Conservation (phyloP, 2,113 vertebrate genomes). For the Seriola dumerili region DNA sequence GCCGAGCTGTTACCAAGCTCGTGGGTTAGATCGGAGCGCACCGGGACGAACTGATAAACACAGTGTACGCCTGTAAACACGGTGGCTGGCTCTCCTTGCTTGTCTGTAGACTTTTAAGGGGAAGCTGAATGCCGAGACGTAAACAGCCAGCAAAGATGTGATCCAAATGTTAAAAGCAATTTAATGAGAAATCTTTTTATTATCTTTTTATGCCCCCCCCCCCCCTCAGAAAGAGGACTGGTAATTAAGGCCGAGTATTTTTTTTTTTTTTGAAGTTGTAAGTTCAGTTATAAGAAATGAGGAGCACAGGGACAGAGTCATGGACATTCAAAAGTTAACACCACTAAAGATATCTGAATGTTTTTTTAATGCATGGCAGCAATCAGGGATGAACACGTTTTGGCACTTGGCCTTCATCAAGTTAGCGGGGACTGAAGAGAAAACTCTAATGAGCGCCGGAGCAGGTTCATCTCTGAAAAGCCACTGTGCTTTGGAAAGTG, state of each 20-base stretch:
- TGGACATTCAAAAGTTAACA: constrained; percentile 23
- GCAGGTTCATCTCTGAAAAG: constrained; percentile 15
- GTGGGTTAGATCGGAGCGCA: constrained; percentile 50
- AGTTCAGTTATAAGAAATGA: neutral
- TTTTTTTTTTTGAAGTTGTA: neutral
- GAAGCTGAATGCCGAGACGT: constrained; percentile 8
- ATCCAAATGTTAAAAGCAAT: constrained; percentile 38
- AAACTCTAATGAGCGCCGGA: constrained; percentile 26
- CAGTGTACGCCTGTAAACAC: constrained; percentile 49
- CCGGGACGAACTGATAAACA: constrained; percentile 52
- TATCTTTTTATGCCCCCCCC: constrained; percentile 9
- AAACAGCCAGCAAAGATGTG: constrained; percentile 38
- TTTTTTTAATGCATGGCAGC: constrained; percentile 31
- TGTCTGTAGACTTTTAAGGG: constrained; percentile 14
- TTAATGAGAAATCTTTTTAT: constrained; percentile 26
- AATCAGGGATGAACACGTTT: constrained; percentile 29
- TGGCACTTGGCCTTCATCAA: constrained; percentile 50
- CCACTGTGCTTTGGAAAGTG: neutral
- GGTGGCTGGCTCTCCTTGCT: neutral
- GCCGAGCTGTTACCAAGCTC: constrained; percentile 12
- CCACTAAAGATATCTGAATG: constrained; percentile 13
- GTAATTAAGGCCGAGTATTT: neutral
- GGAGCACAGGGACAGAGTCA: neutral
- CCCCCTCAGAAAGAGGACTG: neutral
- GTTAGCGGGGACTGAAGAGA: constrained; percentile 19